Evolutionary conservation across 2,113 vertebrate genomes (phyloP), one percentile per base, ranked within the genome.

Genomic region (Plecotus auritus): DNA sequence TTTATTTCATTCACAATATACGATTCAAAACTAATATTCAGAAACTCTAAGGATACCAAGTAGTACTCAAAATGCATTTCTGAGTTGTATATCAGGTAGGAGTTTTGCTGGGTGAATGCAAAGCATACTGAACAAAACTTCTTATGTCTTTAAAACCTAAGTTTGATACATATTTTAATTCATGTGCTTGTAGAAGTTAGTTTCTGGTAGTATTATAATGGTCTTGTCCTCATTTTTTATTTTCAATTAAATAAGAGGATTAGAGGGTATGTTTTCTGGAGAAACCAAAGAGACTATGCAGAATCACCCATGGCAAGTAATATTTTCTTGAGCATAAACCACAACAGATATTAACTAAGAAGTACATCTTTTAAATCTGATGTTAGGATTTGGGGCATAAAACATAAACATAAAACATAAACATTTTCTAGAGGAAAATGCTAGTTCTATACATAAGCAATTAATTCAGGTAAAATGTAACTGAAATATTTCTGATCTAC

Each of bases 231-330:
- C 32, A 40, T 45, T 94, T 35, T 67, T 96, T 88, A 90, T 88
- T 92, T 97, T 92, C 69, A 92, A 80, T n/a, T 82, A 90, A 88
- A 81, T 66, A 77, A 87, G 88, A 74, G 37, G n/a, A 92, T 73
- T 76, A 82, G 9, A n/a, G 23, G 9, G 61, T 72, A 59, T 22
- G 7, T 69, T 93, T 96, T 95, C 88, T 82, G 78, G 54, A 85
- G 17, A 95, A 90, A 88, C 35, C 35, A 96, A 90, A 94, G 59
- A 88, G 76, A 61, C 9, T 32, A 18, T 78, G 17, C 30, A 93
- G 61, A 93, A 90, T 81, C 23, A 78, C 35, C n/a, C 70, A 59
- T 70, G 64, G 80, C 35, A 95, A 87, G 59, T 72, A 81, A 40
- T 80, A 64, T 95, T 96, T 96, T 92, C 90, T 92, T 85, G 13